Conservation (phyloP, 2,113 vertebrate genomes). For the Myiagra hebetior region DNA sequence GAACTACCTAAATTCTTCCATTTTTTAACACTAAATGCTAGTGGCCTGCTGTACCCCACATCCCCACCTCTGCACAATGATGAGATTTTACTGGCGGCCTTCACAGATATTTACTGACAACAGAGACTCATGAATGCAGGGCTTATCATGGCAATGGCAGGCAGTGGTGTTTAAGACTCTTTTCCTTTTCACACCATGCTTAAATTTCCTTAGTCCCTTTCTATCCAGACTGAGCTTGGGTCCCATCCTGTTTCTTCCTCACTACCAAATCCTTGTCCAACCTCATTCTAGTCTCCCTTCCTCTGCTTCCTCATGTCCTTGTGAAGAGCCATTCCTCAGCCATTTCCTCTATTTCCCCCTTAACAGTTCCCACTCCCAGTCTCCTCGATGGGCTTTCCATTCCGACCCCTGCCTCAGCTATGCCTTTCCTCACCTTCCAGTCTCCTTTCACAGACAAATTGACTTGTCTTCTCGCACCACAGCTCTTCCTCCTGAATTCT, state of each 20-base stretch:
- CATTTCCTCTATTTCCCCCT: neutral
- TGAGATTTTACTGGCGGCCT: neutral
- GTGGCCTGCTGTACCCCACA: neutral
- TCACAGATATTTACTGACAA: neutral
- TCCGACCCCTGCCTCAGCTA: neutral
- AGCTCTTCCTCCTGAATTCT: neutral
- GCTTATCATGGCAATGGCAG: neutral
- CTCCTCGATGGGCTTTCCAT: rapidly evolving
- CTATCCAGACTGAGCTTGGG: neutral
- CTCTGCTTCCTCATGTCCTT: neutral
- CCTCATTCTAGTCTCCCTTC: neutral
- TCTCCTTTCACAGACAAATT: neutral
- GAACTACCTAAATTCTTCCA: neutral
- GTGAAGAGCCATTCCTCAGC: neutral
- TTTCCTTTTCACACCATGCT: neutral
- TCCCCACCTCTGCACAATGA: neutral
- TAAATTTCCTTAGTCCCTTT: neutral
- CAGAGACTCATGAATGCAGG: neutral
- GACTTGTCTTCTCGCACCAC: neutral
- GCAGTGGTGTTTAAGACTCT: neutral
- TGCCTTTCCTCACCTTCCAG: neutral
- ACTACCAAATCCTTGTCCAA: neutral
- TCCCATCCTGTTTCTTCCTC: neutral
- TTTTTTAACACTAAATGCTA: neutral
- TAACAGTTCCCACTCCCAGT: neutral